Evolutionary conservation across 2,797 vertebrate genomes (phyloP).

Genomic region (Pelochelys cantorii): DNA sequence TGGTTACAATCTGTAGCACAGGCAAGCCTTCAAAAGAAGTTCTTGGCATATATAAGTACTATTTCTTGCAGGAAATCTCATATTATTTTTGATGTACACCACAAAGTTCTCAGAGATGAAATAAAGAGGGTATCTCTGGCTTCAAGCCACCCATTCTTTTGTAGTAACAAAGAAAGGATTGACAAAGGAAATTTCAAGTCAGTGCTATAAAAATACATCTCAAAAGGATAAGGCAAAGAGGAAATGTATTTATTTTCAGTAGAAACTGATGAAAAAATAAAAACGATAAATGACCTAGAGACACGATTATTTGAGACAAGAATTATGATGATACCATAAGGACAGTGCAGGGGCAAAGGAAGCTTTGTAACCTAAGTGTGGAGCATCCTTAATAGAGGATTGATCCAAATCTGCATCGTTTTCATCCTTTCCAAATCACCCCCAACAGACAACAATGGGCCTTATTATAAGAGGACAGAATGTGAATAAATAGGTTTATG

Average conservation of each 20-base stretch:
- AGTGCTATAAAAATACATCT: not conserved
- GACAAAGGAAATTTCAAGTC: not conserved
- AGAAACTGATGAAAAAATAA: not conserved
- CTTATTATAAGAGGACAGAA: not conserved
- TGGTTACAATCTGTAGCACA: constrained; percentile 48
- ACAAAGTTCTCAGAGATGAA: constrained; percentile 50
- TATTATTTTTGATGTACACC: constrained; percentile 51
- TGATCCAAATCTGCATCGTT: not conserved
- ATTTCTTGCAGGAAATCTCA: constrained; percentile 73
- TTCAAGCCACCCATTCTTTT: not conserved
- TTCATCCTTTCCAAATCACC: not conserved
- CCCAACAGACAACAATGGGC: not conserved
- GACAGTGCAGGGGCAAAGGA: not conserved
- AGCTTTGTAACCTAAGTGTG: not conserved
- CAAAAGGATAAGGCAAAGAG: constrained; percentile 15
- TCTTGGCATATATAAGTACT: constrained; percentile 59
- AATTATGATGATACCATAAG: not conserved
- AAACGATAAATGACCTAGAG: not conserved
- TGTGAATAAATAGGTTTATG: not conserved
- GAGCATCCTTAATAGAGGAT: rapidly evolving
- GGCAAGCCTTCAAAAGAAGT: constrained; percentile 62
- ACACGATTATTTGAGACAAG: not conserved
- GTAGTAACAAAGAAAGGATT: not conserved
- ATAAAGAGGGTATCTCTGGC: not conserved
- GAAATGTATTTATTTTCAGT: constrained; percentile 8